A percentile compares a stretch with the other conserved stretches of the same genome.
Evolutionary conservation across 2,797 vertebrate species (phyloP).

Genomic region (Dryobates pubescens): DNA sequence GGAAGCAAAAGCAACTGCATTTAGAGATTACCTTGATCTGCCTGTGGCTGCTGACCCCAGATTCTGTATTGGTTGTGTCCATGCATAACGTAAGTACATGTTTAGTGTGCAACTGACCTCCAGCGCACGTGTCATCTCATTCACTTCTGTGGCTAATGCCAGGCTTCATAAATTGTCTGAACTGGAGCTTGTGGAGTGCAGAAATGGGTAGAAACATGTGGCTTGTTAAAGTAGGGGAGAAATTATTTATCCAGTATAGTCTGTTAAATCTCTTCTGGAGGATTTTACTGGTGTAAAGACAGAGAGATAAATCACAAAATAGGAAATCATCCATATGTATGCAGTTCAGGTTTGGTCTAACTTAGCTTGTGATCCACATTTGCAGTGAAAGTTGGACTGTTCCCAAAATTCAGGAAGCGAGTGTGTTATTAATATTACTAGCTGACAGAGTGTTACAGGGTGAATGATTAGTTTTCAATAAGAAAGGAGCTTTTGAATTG

Average conservation of each 20-base stretch:
- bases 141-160: neutral
- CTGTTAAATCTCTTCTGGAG: neutral
- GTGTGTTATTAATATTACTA: conserved; percentile 18
- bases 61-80: neutral
- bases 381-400: neutral
- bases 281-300: neutral
- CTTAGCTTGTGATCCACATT: conserved; percentile 27
- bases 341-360: neutral
- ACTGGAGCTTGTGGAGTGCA: neutral
- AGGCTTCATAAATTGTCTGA: neutral
- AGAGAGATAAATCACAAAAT: neutral
- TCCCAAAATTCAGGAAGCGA: conserved; percentile 3
- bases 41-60: rapidly evolving
- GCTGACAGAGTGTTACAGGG: conserved; percentile 15
- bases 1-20: neutral
- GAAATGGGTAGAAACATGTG: neutral
- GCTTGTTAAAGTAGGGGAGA: neutral
- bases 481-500: conserved; percentile 13
- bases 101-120: neutral
- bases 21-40: neutral
- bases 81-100: neutral
- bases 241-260: neutral
- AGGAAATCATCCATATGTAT: conserved; percentile 18
- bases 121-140: neutral
- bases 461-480: conserved; percentile 50